These are phyloP conservation scores for Meloidogyne exigua DNA, from an alignment of 1,140 invertebrate genomes.

Conservation along the genomic window DNA sequence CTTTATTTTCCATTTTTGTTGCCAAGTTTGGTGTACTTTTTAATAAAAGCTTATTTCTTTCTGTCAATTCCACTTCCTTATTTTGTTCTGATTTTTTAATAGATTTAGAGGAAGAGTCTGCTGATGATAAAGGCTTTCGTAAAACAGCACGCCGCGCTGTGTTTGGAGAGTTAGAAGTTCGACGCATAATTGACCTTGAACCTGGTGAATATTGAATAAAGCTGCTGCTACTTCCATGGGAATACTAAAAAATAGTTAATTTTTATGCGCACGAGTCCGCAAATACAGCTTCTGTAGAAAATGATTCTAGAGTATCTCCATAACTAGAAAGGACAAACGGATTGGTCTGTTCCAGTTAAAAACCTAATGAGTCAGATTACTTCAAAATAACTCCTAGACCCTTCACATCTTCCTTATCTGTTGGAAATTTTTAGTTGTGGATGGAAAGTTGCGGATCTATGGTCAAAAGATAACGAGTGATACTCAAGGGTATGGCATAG, in stretches of 20 bases:
- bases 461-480: too few species aligned
- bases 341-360: too few species aligned
- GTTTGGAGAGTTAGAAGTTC: background rate
- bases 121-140: background rate
- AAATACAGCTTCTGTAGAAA: too few species aligned
- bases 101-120: background rate
- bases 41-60: conserved; percentile 3
- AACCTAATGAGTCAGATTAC: too few species aligned
- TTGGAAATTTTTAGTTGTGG: too few species aligned
- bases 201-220: conserved; percentile 4
- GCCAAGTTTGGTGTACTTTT: background rate
- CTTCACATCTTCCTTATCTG: too few species aligned
- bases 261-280: too few species aligned
- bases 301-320: too few species aligned
- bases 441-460: too few species aligned
- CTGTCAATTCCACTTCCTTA: background rate
- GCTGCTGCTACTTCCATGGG: background rate
- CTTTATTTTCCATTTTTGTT: background rate
- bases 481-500: too few species aligned
- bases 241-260: background rate
- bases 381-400: too few species aligned
- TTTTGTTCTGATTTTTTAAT: conserved; percentile 3
- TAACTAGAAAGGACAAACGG: too few species aligned
- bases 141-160: background rate
- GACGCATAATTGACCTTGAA: background rate